Percentiles rank a stretch among this genome's conserved stretches.
Evolutionary conservation across 2,113 vertebrate species (phyloP).

Genomic region (Puma concolor): DNA sequence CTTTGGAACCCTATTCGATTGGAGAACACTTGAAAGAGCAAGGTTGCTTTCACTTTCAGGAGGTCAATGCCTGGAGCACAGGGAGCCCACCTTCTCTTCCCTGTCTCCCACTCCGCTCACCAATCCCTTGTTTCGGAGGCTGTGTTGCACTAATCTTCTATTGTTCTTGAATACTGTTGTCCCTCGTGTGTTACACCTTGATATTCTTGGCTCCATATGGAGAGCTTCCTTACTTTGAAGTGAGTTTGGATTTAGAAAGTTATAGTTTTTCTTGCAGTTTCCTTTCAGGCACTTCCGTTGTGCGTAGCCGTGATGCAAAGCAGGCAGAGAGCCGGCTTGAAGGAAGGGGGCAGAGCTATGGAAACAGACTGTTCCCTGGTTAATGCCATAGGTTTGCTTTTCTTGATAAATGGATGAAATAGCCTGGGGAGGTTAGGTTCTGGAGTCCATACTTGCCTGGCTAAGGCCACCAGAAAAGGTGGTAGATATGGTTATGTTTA

Average conservation of each 20-base stretch:
- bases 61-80: background rate
- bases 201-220: slow-evolving; percentile 18
- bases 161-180: background rate
- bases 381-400: background rate
- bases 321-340: background rate
- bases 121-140: background rate
- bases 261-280: slow-evolving; percentile 58
- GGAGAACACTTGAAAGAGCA: background rate
- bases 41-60: background rate
- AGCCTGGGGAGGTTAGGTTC: background rate
- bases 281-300: slow-evolving; percentile 31
- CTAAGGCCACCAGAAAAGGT: background rate
- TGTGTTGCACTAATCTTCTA: background rate
- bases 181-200: slow-evolving; percentile 6
- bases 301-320: background rate
- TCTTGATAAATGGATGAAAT: slow-evolving; percentile 16
- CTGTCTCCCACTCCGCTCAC: background rate
- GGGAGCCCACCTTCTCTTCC: background rate
- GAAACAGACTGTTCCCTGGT: background rate
- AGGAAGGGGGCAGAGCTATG: background rate
- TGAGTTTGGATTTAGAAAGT: slow-evolving; percentile 33
- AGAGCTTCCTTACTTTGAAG: slow-evolving; percentile 61
- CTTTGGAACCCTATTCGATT: background rate
- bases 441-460: background rate
- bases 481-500: background rate